Percentiles rank a stretch among this genome's conserved stretches.
phyloP scores from a whole-genome alignment of 2,888 invertebrate species.

The Balanococcus diminutus region DNA sequence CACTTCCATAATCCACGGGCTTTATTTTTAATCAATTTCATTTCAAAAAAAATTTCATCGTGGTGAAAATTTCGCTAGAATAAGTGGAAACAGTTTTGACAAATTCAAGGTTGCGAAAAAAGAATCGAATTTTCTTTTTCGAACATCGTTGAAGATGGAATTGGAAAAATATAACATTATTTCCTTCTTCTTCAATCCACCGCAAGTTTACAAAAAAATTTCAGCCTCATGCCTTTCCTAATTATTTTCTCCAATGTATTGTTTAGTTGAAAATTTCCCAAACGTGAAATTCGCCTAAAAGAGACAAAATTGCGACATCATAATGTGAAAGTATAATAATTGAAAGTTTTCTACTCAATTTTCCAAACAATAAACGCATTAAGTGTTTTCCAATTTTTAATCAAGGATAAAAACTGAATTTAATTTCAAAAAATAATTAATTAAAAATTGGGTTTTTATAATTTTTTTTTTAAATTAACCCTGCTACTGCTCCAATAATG shows the following conservation, averaged over 20 bases:
- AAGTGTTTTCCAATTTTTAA: neutral
- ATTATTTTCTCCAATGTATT: no score
- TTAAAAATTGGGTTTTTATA: no score
- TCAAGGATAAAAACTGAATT: neutral
- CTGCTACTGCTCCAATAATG: no score
- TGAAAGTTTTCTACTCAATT: neutral
- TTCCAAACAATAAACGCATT: neutral
- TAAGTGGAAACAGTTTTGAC: neutral
- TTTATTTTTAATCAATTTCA: neutral
- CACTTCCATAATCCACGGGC: neutral
- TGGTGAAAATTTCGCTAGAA: neutral
- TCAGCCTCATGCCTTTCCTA: no score
- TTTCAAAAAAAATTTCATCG: neutral
- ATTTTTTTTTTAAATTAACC: no score
- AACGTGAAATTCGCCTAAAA: neutral
- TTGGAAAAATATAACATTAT: no score
- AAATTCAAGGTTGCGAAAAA: neutral
- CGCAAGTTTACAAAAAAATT: no score
- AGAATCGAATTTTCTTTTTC: neutral
- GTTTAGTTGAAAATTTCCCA: no score
- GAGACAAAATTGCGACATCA: neutral
- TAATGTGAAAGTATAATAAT: neutral
- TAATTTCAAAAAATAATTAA: no score
- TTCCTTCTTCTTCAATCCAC: no score
- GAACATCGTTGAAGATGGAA: neutral